These are phyloP conservation scores for Glareola pratincola DNA, from an alignment of 2,113 vertebrate genomes.

Conservation along the genomic window DNA sequence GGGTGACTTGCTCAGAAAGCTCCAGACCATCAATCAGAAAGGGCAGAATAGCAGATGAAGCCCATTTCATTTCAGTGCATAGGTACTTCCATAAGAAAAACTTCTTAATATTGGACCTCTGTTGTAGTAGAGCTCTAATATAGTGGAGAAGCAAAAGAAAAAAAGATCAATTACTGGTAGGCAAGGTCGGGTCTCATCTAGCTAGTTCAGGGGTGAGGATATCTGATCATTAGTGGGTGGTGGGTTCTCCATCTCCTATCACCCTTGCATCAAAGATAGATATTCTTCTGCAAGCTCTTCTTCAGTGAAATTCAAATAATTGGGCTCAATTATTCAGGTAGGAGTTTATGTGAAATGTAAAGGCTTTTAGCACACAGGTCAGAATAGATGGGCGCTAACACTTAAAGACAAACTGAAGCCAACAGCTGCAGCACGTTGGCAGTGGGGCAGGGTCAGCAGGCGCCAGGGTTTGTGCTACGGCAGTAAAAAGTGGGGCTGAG, in stretches of 20 bases:
- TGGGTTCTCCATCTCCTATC: not conserved
- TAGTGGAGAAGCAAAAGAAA: not conserved
- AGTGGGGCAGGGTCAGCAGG: not conserved
- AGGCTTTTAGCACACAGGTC: not conserved
- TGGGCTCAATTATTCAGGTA: not conserved
- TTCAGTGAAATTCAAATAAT: not conserved
- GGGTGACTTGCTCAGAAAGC: not conserved
- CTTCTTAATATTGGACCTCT: not conserved
- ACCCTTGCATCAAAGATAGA: not conserved
- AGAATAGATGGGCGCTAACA: not conserved
- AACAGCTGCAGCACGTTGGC: not conserved
- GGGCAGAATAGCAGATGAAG: not conserved
- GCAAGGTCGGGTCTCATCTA: not conserved
- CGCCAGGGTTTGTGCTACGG: accelerated
- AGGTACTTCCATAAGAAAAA: not conserved
- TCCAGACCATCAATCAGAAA: not conserved
- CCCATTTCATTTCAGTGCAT: not conserved
- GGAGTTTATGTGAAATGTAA: not conserved
- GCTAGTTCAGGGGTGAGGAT: not conserved
- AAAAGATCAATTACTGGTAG: not conserved
- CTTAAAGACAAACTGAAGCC: not conserved
- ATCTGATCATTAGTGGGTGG: accelerated
- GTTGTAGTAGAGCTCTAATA: not conserved
- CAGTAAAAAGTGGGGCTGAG: not conserved
- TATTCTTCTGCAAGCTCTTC: not conserved